A percentile compares a stretch with the other conserved stretches of the same genome.
phyloP scores from a whole-genome alignment of 2,888 invertebrate genomes.

The Eugnorisma glareosa region DNA sequence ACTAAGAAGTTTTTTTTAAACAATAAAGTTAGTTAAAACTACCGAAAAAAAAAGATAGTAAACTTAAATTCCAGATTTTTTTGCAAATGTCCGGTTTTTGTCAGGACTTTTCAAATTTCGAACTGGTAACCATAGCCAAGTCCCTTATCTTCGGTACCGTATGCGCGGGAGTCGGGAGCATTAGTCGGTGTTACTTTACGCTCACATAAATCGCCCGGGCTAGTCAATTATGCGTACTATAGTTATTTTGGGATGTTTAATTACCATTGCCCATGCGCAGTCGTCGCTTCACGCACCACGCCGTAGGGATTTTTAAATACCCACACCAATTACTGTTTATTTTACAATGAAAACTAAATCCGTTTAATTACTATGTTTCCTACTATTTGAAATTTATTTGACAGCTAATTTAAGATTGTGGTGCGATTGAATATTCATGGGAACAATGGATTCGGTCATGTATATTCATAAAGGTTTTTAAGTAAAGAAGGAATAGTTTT shows the following conservation, averaged over 20 bases:
- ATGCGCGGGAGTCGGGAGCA: conserved; percentile 58
- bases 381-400: conserved; percentile 67
- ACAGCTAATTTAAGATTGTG: conserved; percentile 62
- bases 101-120: background rate
- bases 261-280: conserved; percentile 82
- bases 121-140: background rate
- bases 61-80: background rate
- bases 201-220: conserved; percentile 80
- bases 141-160: conserved; percentile 60
- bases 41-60: background rate
- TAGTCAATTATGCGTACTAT: conserved; percentile 84
- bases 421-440: conserved; percentile 60
- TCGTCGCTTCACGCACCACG: conserved; percentile 63
- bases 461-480: conserved; percentile 57
- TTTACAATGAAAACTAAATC: conserved; percentile 72
- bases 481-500: conserved; percentile 12
- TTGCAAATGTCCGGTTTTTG: background rate
- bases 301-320: conserved; percentile 73
- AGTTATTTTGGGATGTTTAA: conserved; percentile 87
- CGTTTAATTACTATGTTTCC: conserved; percentile 67
- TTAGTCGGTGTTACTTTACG: conserved; percentile 70
- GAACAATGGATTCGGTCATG: conserved; percentile 62
- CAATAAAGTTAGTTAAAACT: background rate
- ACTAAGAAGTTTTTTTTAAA: background rate
- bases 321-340: conserved; percentile 71